These are phyloP conservation scores for Ypsolopha sequella DNA, from an alignment of 2,888 invertebrate genomes.

Conservation along the genomic window DNA sequence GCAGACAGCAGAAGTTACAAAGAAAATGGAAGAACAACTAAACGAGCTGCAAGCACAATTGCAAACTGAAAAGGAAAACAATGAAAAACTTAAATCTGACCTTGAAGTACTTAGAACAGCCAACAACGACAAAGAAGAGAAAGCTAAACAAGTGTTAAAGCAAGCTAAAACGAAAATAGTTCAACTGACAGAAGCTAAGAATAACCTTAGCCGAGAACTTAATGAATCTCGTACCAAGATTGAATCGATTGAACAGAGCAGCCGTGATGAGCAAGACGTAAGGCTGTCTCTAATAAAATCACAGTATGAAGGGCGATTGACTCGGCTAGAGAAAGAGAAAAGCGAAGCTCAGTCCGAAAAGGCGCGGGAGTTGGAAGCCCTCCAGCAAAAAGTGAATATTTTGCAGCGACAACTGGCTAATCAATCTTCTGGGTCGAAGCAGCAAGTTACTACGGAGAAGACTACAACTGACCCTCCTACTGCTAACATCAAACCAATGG, in stretches of 20 bases:
- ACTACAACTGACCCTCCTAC: conserved; percentile 75
- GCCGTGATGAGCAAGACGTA: conserved; percentile 69
- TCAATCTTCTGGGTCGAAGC: conserved; percentile 78
- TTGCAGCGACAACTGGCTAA: conserved; percentile 78
- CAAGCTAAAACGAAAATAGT: conserved; percentile 82
- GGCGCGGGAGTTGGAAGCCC: conserved; percentile 75
- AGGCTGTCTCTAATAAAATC: conserved; percentile 74
- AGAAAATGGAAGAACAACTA: conserved; percentile 60
- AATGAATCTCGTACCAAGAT: conserved; percentile 63
- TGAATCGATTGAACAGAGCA: conserved; percentile 60
- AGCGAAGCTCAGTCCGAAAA: conserved; percentile 73
- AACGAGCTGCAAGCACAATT: conserved; percentile 52
- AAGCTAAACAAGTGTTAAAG: conserved; percentile 76
- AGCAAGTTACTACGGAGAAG: conserved; percentile 68
- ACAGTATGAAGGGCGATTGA: conserved; percentile 77
- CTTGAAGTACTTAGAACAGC: conserved; percentile 70
- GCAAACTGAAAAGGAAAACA: conserved; percentile 64
- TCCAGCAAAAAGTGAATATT: conserved; percentile 77
- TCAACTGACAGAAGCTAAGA: conserved; percentile 78
- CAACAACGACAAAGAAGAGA: conserved; percentile 73
- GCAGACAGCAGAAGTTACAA: conserved; percentile 57
- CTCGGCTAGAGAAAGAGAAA: conserved; percentile 80
- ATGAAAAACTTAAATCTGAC: conserved; percentile 76
- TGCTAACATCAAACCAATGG: conserved; percentile 96
- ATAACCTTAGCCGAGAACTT: conserved; percentile 70